Evolutionary conservation across 2,888 invertebrate species (phyloP).

Genomic region (Nomada fucata): DNA sequence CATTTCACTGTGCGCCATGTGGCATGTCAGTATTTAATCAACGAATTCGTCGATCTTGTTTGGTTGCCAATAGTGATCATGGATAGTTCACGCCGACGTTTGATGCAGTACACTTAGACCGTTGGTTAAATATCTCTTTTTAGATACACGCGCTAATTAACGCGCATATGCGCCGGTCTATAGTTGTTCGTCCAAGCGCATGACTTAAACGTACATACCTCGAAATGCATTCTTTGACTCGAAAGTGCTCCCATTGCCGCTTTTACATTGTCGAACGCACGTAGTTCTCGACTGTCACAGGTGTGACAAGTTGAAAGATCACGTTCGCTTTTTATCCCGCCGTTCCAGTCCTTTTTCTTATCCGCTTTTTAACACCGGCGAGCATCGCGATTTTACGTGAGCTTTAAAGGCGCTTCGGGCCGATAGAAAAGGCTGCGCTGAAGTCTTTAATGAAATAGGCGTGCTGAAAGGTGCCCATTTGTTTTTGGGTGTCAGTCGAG

Average conservation of each 20-base stretch:
- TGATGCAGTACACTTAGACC: not conserved
- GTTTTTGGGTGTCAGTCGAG: too few relatives aligned
- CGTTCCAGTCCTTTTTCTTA: conserved; percentile 4
- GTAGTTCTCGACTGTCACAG: conserved; percentile 15
- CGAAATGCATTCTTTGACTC: conserved; percentile 4
- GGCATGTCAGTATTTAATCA: conserved; percentile 3
- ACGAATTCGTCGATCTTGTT: conserved; percentile 26
- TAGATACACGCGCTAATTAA: conserved; percentile 2
- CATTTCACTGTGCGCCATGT: not conserved
- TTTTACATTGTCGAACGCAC: conserved; percentile 14
- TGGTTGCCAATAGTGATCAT: conserved; percentile 6
- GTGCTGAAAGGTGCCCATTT: too few relatives aligned
- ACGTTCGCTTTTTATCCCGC: not conserved
- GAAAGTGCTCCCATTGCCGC: conserved; percentile 20
- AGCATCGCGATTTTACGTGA: not conserved
- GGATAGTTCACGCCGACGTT: conserved; percentile 12
- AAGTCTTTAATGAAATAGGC: not conserved
- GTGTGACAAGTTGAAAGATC: conserved; percentile 15
- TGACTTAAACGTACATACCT: conserved; percentile 17
- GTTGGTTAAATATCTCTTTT: too few relatives aligned
- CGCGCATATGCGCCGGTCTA: not conserved
- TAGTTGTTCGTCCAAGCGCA: conserved; percentile 9
- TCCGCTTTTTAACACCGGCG: conserved; percentile 1
- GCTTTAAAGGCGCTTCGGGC: not conserved
- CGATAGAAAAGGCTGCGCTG: not conserved